Base-by-base conservation (phyloP, 2,888 invertebrate genomes). In the Mythimna loreyi region DNA sequence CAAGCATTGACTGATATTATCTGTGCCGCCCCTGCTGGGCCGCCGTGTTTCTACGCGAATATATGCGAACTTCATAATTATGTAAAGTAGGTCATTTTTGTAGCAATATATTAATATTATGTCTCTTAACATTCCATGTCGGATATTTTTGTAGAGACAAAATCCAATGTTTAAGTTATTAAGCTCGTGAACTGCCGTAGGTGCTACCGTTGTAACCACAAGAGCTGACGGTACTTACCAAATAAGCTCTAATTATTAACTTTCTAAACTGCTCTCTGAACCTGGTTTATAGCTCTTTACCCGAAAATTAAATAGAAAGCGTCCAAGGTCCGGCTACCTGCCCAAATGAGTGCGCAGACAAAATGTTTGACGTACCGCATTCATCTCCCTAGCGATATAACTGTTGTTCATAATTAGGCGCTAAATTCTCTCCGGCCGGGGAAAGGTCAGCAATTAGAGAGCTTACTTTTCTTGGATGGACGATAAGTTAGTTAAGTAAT, bases 401-500 rank as follows among this genome's bases (percentile, higher is more conserved):
- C 73, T 73, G 68, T 68, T 79, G 70, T 82, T 75, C 63, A 80
- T 75, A 78, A 85, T 75, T 76, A 83, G 68, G 77, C 72, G 77
- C 68, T 81, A 82, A 84, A 82, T 82, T 79, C 78, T 81, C 78
- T 77, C 75, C 67, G 75, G 78, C 65, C 57, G 78, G 67, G 77
- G 71, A 72, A 91, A 90, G 90, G 90, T 89, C 90, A 89, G 88
- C 91, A 92, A 92, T 94, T 92, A 92, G 89, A 88, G 88, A 68
- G 80, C 74, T 82, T 75, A 83, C 75, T 91, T 91, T 87, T 88
- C 85, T 87, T 82, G 81, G 81, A 81, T 81, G 80, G 87, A 85
- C 89, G 91, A 90, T 92, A 92, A 93, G 90, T 92, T 89, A 80
- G 89, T 90, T 90, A 91, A 92, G 91, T 92, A 93, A 93, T 93